These are phyloP conservation scores for Drosophila saltans DNA, from an alignment of 1,140 invertebrate species.

Conservation along the genomic window DNA sequence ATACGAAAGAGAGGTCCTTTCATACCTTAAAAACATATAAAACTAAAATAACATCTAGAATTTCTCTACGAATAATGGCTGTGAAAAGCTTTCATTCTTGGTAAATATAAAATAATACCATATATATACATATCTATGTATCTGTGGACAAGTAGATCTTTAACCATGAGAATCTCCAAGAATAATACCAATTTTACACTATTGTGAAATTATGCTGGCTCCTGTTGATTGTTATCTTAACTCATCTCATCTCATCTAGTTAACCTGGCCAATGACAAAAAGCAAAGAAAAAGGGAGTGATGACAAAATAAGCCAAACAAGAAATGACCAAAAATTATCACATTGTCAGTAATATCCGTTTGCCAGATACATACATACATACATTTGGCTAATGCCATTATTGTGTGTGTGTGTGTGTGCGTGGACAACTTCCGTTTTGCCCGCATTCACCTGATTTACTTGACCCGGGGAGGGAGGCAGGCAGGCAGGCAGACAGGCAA, in stretches of 20 bases:
- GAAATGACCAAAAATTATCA: conserved; percentile 42
- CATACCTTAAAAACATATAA: too few relatives aligned
- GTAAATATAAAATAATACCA: too few relatives aligned
- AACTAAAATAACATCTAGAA: too few relatives aligned
- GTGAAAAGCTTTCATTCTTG: too few relatives aligned
- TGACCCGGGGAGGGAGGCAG: conserved; percentile 26
- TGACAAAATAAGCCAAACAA: conserved; percentile 32
- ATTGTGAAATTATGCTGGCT: too few relatives aligned
- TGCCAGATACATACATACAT: not conserved
- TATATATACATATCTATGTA: too few relatives aligned
- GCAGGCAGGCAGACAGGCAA: not conserved
- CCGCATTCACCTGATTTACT: conserved; percentile 66
- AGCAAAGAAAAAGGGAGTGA: conserved; percentile 29
- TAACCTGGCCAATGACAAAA: not conserved
- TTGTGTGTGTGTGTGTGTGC: conserved; percentile 23
- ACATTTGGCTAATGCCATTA: conserved; percentile 22
- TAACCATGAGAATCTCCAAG: too few relatives aligned
- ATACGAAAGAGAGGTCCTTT: too few relatives aligned
- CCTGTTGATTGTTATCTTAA: too few relatives aligned
- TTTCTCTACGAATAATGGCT: too few relatives aligned
- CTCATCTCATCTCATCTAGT: not conserved
- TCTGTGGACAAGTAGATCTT: too few relatives aligned
- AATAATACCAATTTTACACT: too few relatives aligned
- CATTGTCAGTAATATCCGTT: conserved; percentile 22
- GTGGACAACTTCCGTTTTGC: conserved; percentile 64